phyloP scores from a whole-genome alignment of 2,797 vertebrate species.

The Tamandua tetradactyla region DNA sequence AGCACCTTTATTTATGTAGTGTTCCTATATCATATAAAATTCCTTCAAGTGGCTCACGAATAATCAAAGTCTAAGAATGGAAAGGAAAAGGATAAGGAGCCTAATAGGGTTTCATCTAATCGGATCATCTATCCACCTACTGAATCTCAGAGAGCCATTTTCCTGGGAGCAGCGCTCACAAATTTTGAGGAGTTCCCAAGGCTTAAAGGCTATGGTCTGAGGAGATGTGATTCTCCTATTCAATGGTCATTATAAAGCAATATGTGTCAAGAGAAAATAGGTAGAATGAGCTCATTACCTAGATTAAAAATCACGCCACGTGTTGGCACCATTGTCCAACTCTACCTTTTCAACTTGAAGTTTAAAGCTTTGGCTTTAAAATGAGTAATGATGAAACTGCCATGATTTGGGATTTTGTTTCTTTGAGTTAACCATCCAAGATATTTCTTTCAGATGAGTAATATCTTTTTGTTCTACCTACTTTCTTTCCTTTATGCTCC shows the following conservation, averaged over 20 bases:
- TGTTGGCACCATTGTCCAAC: neutral
- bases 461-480: conserved; percentile 18
- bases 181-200: neutral
- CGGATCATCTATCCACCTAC: neutral
- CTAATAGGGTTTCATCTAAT: neutral
- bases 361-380: conserved; percentile 37
- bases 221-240: neutral
- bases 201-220: conserved; percentile 1
- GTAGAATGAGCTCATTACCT: neutral
- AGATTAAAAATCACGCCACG: neutral
- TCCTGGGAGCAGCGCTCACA: neutral
- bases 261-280: neutral
- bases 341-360: neutral
- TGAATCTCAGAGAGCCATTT: conserved; percentile 39
- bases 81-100: neutral
- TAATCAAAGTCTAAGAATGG: neutral
- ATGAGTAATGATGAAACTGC: neutral
- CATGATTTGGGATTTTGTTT: neutral
- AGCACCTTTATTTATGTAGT: neutral
- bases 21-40: neutral
- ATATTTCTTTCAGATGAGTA: conserved; percentile 7
- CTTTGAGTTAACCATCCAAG: neutral
- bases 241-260: conserved; percentile 3
- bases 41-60: neutral
- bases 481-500: conserved; percentile 33